A percentile compares a stretch with the other conserved stretches of the same genome.
phyloP scores from a whole-genome alignment of 2,113 vertebrate genomes.

The Puntigrus tetrazona region DNA sequence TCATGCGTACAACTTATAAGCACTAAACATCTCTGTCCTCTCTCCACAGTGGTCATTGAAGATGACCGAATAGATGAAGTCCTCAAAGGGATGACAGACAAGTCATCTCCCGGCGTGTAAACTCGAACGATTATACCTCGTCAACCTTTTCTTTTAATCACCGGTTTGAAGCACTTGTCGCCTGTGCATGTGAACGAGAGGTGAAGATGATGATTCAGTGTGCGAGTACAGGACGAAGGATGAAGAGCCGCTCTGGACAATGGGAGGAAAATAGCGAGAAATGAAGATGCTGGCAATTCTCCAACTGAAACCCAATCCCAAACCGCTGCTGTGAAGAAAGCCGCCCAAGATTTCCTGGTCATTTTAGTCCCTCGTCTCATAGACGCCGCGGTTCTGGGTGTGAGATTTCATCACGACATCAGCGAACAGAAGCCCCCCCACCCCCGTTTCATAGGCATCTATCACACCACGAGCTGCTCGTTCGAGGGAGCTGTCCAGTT shows the following conservation, averaged over 20 bases:
- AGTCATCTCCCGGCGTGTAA: slow-evolving; percentile 95
- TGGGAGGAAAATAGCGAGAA: slow-evolving; percentile 63
- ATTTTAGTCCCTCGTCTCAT: not conserved
- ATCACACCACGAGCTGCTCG: slow-evolving; percentile 63
- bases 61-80: slow-evolving; percentile 99
- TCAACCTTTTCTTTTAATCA: slow-evolving; percentile 82
- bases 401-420: slow-evolving; percentile 27
- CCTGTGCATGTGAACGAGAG: slow-evolving; percentile 80
- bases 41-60: slow-evolving; percentile 92
- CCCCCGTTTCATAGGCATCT: slow-evolving; percentile 50
- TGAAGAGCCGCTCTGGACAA: slow-evolving; percentile 19
- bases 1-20: not conserved
- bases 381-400: not conserved
- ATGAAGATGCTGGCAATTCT: slow-evolving; percentile 85
- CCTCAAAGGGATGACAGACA: slow-evolving; percentile 97
- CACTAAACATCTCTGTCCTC: not conserved
- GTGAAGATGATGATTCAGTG: slow-evolving; percentile 49
- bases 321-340: slow-evolving; percentile 68
- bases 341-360: slow-evolving; percentile 58
- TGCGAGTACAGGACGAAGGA: slow-evolving; percentile 39
- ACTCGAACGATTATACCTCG: slow-evolving; percentile 70
- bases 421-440: not conserved
- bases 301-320: slow-evolving; percentile 79
- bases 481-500: slow-evolving; percentile 79
- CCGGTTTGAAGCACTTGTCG: slow-evolving; percentile 89